A percentile compares a stretch with the other conserved stretches of the same genome.
These are phyloP conservation scores for Crypturellus tataupa DNA, from an alignment of 2,797 vertebrate genomes.

Conservation along the genomic window DNA sequence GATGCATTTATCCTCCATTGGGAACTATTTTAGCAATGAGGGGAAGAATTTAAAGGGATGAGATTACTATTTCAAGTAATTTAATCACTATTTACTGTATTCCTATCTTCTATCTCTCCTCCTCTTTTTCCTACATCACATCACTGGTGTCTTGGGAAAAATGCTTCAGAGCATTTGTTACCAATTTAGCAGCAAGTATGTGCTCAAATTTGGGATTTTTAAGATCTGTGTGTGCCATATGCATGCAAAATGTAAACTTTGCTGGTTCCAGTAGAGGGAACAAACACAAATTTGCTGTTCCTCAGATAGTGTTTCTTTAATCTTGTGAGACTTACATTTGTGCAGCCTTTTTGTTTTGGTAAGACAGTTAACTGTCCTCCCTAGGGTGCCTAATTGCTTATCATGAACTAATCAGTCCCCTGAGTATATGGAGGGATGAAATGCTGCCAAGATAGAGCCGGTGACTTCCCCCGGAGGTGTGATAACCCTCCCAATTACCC, in stretches of 20 bases:
- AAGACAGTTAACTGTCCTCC: slow-evolving; percentile 53
- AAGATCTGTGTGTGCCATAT: slow-evolving; percentile 61
- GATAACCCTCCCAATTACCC: slow-evolving; percentile 36
- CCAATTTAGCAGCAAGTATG: slow-evolving; percentile 73
- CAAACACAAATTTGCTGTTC: slow-evolving; percentile 51
- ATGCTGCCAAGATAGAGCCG: slow-evolving; percentile 34
- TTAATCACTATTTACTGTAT: slow-evolving; percentile 49
- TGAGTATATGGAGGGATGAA: slow-evolving; percentile 62
- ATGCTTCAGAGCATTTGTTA: slow-evolving; percentile 74
- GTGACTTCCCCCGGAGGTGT: slow-evolving; percentile 57
- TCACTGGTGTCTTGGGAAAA: slow-evolving; percentile 58
- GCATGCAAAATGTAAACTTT: slow-evolving; percentile 55
- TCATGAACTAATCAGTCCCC: slow-evolving; percentile 66
- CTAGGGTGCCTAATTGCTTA: slow-evolving; percentile 65
- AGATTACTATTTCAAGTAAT: neutral
- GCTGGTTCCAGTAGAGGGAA: slow-evolving; percentile 59
- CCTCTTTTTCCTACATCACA: slow-evolving; percentile 27
- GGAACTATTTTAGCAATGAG: neutral
- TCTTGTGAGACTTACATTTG: slow-evolving; percentile 62
- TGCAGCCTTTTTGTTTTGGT: slow-evolving; percentile 68
- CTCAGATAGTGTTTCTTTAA: slow-evolving; percentile 53
- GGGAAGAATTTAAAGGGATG: slow-evolving; percentile 27
- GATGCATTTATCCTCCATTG: neutral
- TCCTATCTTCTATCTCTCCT: neutral
- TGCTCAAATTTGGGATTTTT: slow-evolving; percentile 67